A percentile compares a stretch with the other conserved stretches of the same genome.
Conservation (phyloP, 2,113 vertebrate genomes). For the Bos javanicus region DNA sequence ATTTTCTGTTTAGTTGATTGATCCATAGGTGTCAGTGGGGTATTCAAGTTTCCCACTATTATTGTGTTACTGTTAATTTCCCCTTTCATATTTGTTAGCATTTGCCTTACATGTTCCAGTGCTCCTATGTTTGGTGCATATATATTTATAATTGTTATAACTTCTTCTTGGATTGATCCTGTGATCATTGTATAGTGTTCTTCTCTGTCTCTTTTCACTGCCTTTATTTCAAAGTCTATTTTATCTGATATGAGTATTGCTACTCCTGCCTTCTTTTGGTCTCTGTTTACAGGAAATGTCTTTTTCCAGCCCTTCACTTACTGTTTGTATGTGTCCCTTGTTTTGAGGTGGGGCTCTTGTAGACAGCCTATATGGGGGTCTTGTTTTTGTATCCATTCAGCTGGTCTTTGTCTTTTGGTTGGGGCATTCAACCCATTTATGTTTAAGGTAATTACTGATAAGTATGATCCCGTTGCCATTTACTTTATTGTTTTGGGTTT, state of each 20-base stretch:
- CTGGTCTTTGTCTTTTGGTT: not conserved
- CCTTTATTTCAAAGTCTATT: not conserved
- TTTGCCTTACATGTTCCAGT: not conserved
- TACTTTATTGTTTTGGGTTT: not conserved
- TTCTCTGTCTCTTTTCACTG: not conserved
- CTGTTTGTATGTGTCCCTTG: not conserved
- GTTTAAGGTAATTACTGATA: not conserved
- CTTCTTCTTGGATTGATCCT: not conserved
- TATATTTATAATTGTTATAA: not conserved
- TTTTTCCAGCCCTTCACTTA: not conserved
- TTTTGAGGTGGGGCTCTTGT: not conserved
- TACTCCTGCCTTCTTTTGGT: not conserved
- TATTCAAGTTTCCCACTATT: not conserved
- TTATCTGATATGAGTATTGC: not conserved
- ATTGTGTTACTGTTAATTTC: not conserved
- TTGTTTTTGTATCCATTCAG: not conserved
- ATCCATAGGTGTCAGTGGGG: not conserved
- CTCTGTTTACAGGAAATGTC: not conserved
- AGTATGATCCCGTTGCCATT: not conserved
- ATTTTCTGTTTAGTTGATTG: not conserved
- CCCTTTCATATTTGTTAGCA: not conserved
- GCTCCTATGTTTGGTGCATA: not conserved
- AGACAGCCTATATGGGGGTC: not conserved
- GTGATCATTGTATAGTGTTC: not conserved
- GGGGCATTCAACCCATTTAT: not conserved